Evolutionary conservation across 2,797 vertebrate species (phyloP), one percentile per base, ranked within the genome.

Genomic region (Sebastolobus alascanus): DNA sequence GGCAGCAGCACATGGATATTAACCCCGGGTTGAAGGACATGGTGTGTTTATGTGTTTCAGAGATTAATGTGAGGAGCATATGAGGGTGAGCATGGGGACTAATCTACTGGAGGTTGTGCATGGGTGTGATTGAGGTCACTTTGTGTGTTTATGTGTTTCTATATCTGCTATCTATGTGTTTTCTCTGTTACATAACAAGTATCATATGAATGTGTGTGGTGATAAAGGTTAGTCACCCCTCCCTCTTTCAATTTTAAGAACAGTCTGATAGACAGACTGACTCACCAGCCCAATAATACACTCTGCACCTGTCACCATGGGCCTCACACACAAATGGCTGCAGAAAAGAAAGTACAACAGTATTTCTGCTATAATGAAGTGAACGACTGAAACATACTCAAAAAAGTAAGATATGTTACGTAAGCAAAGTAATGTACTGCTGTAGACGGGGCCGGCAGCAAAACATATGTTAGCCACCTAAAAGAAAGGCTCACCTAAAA

Each of bases 261-360:
- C 40, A 66, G 22, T 80, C 27, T 55, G 61, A 72, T 35, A 59
- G 80, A 73, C 54, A 22, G 55, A 81, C 33, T 83, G 82, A 84
- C 80, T 80, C 70, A 37, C 46, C 25, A 52, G 58, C 73, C 59
- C 79, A 70, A 4, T 90, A 74, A 90, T 83, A 87, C 68, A 61
- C 72, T 8, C 73, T 61, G 54, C 84, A 89, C 40, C 83, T 91
- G 88, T 87, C 75, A 72, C 73, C 14, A 6, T 46, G 66, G 40
- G 65, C 52, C 55, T 68, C 35, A 40, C 56, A 73, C 56, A 43
- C 79, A 70, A 58, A 73, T 40, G 37, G 5, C 38, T 55, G 18
- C 10, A 8, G 16, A 0, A 8, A 56, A 16, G 25, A 55, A 50
- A 29, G 5, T 12, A 33, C 40, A 8, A n/a, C 13, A 59, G 69